A percentile compares a stretch with the other conserved stretches of the same genome.
phyloP scores from a whole-genome alignment of 2,888 invertebrate genomes.

The Julus scanicus region DNA sequence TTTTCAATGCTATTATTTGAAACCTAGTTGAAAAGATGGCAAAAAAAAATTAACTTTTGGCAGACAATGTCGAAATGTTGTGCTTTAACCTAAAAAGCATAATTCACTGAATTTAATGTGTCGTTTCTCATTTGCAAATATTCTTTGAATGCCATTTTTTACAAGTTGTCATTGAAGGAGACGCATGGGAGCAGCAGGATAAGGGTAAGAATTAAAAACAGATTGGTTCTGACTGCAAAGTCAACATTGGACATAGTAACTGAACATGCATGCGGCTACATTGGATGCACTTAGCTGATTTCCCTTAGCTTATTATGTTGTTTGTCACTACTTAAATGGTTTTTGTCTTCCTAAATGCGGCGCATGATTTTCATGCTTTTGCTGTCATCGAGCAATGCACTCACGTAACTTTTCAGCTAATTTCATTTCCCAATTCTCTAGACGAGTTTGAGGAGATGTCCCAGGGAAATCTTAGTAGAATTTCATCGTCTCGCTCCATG shows the following conservation, averaged over 20 bases:
- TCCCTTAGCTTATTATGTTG: background rate
- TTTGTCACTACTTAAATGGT: background rate
- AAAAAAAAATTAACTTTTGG: too few species aligned
- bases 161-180: conserved; percentile 53
- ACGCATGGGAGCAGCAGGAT: conserved; percentile 40
- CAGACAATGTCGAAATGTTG: too few species aligned
- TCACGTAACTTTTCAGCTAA: too few species aligned
- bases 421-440: background rate
- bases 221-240: background rate
- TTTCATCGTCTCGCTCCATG: conserved; percentile 69
- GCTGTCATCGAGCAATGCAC: background rate
- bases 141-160: conserved; percentile 40
- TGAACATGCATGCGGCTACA: background rate
- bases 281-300: background rate
- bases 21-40: background rate
- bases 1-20: background rate
- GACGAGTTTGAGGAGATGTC: conserved; percentile 51
- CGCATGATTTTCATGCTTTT: background rate
- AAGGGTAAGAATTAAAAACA: conserved; percentile 12
- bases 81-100: background rate
- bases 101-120: background rate
- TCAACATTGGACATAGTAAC: background rate
- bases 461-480: background rate
- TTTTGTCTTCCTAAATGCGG: background rate
- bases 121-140: background rate